Conservation (phyloP, 2,888 invertebrate species). For the Pristionchus mayeri region DNA sequence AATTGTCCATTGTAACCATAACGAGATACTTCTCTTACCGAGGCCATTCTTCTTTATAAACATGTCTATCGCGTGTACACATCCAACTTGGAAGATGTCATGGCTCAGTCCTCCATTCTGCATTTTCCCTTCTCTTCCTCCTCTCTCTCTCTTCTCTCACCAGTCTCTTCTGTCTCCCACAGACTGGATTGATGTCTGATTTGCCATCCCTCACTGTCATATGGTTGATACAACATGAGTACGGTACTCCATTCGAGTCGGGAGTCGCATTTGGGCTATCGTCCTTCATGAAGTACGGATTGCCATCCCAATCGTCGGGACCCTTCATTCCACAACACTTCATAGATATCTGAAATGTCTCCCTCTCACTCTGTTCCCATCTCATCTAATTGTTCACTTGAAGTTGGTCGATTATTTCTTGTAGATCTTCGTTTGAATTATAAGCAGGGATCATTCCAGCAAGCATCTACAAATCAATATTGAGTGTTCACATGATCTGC, state of each 20-base stretch:
- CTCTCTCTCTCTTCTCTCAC: not conserved
- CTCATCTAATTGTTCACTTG: not conserved
- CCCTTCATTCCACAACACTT: not conserved
- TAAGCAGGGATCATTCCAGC: not conserved
- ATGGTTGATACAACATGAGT: not conserved
- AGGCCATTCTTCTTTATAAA: not conserved
- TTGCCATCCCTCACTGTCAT: not conserved
- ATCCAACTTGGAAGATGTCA: not conserved
- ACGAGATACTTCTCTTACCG: no score
- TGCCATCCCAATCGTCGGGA: not conserved
- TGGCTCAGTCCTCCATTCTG: not conserved
- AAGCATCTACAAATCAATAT: not conserved
- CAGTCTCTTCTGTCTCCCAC: not conserved
- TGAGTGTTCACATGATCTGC: not conserved
- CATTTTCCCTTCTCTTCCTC: not conserved
- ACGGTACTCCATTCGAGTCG: not conserved
- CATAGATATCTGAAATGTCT: no score
- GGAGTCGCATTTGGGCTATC: not conserved
- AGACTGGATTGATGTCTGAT: not conserved
- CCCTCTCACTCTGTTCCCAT: not conserved
- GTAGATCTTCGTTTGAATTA: not conserved
- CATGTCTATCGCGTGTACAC: not conserved
- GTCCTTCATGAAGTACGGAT: not conserved
- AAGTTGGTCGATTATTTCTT: not conserved
- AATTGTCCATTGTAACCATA: no score